Conservation (phyloP, 2,888 invertebrate genomes). For the Rhagium mordax region DNA sequence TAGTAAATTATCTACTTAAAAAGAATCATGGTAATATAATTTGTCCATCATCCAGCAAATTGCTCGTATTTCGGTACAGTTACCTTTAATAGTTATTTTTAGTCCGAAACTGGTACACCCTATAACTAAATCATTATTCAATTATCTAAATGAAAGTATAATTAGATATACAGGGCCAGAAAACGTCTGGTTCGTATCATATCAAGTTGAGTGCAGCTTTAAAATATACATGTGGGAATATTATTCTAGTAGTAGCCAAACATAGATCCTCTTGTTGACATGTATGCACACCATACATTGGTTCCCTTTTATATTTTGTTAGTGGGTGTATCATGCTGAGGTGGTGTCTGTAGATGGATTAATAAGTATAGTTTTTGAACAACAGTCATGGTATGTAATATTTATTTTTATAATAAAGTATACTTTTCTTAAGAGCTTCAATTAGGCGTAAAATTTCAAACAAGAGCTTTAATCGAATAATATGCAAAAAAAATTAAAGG, state of each 20-base stretch:
- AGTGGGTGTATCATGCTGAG: slow-evolving; percentile 11
- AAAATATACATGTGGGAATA: slow-evolving; percentile 32
- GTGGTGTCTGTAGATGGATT: slow-evolving; percentile 8
- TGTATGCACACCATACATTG: slow-evolving; percentile 17
- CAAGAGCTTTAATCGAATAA: too few species aligned
- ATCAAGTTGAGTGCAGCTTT: slow-evolving; percentile 23
- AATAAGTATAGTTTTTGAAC: not conserved
- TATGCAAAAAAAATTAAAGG: too few species aligned
- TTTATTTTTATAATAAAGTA: not conserved
- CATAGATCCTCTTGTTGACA: slow-evolving; percentile 27
- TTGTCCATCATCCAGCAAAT: too few species aligned
- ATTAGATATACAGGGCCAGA: slow-evolving; percentile 47
- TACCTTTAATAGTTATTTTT: not conserved
- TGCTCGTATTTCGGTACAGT: not conserved
- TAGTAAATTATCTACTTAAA: too few species aligned
- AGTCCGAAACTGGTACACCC: not conserved
- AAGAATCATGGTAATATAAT: too few species aligned
- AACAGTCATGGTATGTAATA: not conserved
- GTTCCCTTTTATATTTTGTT: slow-evolving; percentile 8
- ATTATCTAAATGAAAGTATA: slow-evolving; percentile 55
- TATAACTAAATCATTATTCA: slow-evolving; percentile 43
- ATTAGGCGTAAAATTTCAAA: too few species aligned
- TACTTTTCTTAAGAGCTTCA: too few species aligned
- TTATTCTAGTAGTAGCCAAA: slow-evolving; percentile 32
- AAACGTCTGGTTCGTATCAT: slow-evolving; percentile 45